These are phyloP conservation scores for Acrocyrtus sp. DNA, from an alignment of 2,888 invertebrate species.

Conservation along the genomic window DNA sequence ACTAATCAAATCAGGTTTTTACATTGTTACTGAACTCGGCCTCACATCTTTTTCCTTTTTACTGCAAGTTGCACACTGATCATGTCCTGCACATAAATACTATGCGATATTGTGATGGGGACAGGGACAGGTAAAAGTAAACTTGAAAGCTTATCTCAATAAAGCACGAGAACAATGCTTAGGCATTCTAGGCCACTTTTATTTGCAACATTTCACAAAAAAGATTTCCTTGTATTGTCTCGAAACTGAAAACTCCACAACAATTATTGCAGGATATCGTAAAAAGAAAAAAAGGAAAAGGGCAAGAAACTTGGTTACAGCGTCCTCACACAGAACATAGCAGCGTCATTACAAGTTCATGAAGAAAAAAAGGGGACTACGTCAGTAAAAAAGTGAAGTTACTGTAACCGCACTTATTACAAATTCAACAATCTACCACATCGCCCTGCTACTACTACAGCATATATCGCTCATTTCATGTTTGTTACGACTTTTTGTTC, in stretches of 20 bases:
- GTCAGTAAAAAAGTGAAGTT: neutral
- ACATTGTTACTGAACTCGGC: neutral
- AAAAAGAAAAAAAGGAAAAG: too few species aligned
- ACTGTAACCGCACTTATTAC: neutral
- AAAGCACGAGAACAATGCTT: neutral
- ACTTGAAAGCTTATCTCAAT: neutral
- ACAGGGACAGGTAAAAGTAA: neutral
- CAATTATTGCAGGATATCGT: neutral
- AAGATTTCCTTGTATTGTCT: neutral
- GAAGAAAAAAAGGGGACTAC: neutral
- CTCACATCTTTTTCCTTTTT: neutral
- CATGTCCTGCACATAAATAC: too few species aligned
- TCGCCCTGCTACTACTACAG: neutral
- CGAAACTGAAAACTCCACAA: too few species aligned
- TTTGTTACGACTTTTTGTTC: neutral
- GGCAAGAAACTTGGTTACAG: neutral
- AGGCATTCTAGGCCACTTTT: neutral
- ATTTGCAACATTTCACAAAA: neutral
- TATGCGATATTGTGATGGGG: too few species aligned
- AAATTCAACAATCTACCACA: too few species aligned
- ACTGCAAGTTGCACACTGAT: too few species aligned
- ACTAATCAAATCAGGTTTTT: neutral
- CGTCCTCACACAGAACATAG: too few species aligned
- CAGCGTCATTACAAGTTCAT: too few species aligned
- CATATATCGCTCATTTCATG: neutral